A percentile compares a stretch with the other conserved stretches of the same genome.
Conservation (phyloP, 2,113 vertebrate genomes). For the Hydropotes inermis region DNA sequence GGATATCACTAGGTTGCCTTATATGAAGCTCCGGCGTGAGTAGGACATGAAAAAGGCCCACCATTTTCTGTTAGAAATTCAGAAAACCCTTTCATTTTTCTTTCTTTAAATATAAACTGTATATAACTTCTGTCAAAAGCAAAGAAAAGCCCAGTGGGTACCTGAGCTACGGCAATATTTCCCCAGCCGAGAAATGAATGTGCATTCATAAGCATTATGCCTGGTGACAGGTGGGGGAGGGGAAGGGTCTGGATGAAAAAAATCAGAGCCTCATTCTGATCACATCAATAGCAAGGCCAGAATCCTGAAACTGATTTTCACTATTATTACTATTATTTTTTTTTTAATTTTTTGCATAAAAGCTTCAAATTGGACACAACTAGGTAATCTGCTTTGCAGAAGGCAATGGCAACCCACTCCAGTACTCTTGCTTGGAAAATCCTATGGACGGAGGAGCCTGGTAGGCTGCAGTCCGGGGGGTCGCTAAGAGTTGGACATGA, state of each 20-base stretch:
- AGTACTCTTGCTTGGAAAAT: too few species aligned
- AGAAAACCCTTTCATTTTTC: slow-evolving; percentile 53
- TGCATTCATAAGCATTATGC: background rate
- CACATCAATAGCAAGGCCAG: background rate
- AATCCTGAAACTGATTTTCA: background rate
- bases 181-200: slow-evolving; percentile 22
- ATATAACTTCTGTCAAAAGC: slow-evolving; percentile 44
- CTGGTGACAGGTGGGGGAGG: background rate
- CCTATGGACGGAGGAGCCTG: too few species aligned
- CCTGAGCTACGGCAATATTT: slow-evolving; percentile 12
- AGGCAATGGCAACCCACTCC: too few species aligned
- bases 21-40: background rate
- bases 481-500: too few species aligned
- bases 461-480: too few species aligned
- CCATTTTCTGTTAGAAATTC: slow-evolving; percentile 54
- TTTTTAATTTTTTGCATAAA: background rate
- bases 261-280: background rate
- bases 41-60: background rate
- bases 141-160: slow-evolving; percentile 63
- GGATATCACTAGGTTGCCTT: background rate
- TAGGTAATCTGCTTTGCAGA: background rate
- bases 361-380: background rate
- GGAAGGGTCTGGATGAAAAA: background rate
- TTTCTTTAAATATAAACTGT: slow-evolving; percentile 59
- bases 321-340: background rate